A percentile compares a stretch with the other conserved stretches of the same genome.
Evolutionary conservation across 2,113 vertebrate species (phyloP).

Genomic region (Bettongia penicillata): DNA sequence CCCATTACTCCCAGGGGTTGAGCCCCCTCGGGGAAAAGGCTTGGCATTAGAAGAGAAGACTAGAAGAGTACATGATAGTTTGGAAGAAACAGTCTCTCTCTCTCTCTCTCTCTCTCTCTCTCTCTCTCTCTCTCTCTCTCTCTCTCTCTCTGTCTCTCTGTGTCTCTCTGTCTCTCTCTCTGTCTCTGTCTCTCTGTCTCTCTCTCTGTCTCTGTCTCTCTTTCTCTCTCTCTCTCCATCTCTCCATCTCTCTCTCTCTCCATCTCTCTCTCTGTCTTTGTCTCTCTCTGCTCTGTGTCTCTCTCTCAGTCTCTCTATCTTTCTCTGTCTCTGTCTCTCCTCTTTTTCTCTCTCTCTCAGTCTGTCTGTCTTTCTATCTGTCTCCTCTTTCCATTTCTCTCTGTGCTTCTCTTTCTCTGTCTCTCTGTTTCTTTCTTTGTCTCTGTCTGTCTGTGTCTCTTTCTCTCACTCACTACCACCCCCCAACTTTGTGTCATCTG

Average conservation of each 20-base stretch:
- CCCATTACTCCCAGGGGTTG: constrained; percentile 43
- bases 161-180: background rate
- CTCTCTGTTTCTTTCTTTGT: no score
- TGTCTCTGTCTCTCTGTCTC: no score
- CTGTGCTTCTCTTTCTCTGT: no score
- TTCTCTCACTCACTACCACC: constrained; percentile 31
- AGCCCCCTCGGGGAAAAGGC: constrained; percentile 34
- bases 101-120: background rate
- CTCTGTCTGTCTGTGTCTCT: constrained; percentile 14
- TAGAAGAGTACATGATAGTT: background rate
- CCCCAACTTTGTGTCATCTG: background rate
- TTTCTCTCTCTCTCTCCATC: background rate
- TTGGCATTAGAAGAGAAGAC: constrained; percentile 27
- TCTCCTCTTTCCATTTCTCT: no score
- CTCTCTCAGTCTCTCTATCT: no score
- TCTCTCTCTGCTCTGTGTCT: no score
- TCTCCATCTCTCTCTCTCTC: no score
- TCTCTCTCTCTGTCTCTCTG: background rate
- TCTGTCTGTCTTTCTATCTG: background rate
- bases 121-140: background rate
- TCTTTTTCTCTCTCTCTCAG: no score
- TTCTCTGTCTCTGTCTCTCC: background rate
- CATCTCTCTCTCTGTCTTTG: background rate
- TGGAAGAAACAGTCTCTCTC: background rate
- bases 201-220: background rate